Evolutionary conservation across 1,140 invertebrate genomes (phyloP).

Genomic region (Dreissena rostriformis): DNA sequence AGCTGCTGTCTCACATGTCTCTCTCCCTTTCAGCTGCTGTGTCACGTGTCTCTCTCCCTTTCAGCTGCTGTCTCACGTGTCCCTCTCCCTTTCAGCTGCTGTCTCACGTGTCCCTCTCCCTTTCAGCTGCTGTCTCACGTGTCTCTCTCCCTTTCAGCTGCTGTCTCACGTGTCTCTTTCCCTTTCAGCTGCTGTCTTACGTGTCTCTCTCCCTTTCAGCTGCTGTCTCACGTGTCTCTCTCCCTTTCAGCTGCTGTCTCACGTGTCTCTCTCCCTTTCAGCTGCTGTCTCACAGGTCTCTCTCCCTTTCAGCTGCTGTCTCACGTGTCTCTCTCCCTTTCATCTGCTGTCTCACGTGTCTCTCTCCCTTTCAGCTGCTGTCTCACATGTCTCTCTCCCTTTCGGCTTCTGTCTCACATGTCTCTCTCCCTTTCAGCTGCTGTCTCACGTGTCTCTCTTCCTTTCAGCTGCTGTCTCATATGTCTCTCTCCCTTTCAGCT

Average conservation of each 20-base stretch:
- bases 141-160: constrained; percentile 39
- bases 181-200: constrained; percentile 42
- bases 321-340: constrained; percentile 46
- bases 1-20: constrained; percentile 49
- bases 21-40: too few relatives aligned
- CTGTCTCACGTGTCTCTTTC: not conserved
- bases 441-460: constrained; percentile 46
- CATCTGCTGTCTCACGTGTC: constrained; percentile 3
- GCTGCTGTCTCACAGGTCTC: not conserved
- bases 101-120: not conserved
- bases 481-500: constrained; percentile 34
- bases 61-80: constrained; percentile 50
- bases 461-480: constrained; percentile 17
- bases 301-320: constrained; percentile 40
- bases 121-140: constrained; percentile 49
- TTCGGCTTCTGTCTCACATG: constrained; percentile 9
- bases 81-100: too few relatives aligned
- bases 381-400: constrained; percentile 48
- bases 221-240: not conserved
- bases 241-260: constrained; percentile 40
- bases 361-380: constrained; percentile 32
- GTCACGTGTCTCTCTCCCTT: not conserved
- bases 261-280: constrained; percentile 50
- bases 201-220: constrained; percentile 44
- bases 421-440: constrained; percentile 30